Percentiles rank a stretch among this genome's conserved stretches.
Conservation (phyloP, 2,797 vertebrate genomes). For the Rhyacichthys aspro region DNA sequence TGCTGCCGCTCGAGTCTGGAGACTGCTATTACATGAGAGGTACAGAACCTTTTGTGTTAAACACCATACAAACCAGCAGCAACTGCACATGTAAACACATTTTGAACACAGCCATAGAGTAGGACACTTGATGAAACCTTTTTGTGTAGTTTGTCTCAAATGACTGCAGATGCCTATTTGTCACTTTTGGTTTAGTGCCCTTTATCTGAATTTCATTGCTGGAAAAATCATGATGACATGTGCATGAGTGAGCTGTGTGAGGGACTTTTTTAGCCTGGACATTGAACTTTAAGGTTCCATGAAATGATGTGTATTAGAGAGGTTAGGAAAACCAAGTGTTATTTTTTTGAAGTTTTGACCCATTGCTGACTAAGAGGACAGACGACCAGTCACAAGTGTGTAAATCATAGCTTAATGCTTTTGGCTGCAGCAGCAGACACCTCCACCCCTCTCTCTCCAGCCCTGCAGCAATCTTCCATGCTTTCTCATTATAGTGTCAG, state of each 20-base stretch:
- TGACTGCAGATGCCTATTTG: slow-evolving; percentile 50
- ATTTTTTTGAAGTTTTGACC: slow-evolving; percentile 79
- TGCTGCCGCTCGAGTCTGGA: slow-evolving; percentile 90
- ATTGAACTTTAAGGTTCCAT: slow-evolving; percentile 71
- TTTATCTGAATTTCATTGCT: slow-evolving; percentile 33
- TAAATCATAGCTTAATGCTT: slow-evolving; percentile 83
- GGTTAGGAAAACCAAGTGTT: slow-evolving; percentile 82
- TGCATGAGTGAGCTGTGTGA: slow-evolving; percentile 15
- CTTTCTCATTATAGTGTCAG: slow-evolving; percentile 49
- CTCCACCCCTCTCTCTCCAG: slow-evolving; percentile 56
- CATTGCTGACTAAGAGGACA: slow-evolving; percentile 69
- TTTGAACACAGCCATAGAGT: slow-evolving; percentile 30
- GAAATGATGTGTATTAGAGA: slow-evolving; percentile 72
- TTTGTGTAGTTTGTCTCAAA: slow-evolving; percentile 58
- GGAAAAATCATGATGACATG: slow-evolving; percentile 32
- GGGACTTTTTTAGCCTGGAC: slow-evolving; percentile 52
- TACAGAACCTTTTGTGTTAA: slow-evolving; percentile 63
- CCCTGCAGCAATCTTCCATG: slow-evolving; percentile 48
- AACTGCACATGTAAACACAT: slow-evolving; percentile 34
- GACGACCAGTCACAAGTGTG: slow-evolving; percentile 68
- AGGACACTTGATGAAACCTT: slow-evolving; percentile 51
- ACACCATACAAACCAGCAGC: slow-evolving; percentile 10
- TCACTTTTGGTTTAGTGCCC: slow-evolving; percentile 31
- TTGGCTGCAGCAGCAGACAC: slow-evolving; percentile 74
- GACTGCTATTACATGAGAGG: slow-evolving; percentile 98